Percentiles rank a stretch among this genome's conserved stretches.
Conservation (phyloP, 2,888 invertebrate genomes). For the Hypercompe scribonia region DNA sequence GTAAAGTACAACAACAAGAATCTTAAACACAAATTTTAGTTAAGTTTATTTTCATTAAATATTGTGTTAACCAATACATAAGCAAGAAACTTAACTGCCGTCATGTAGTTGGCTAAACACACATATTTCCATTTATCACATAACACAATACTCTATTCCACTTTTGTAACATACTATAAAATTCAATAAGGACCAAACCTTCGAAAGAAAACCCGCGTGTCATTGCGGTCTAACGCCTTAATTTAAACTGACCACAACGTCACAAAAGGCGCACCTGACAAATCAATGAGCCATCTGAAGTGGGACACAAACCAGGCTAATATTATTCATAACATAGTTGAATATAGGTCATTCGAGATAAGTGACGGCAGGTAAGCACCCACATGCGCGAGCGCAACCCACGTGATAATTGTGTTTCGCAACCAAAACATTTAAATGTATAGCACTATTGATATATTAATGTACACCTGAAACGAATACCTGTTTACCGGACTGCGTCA, state of each 20-base stretch:
- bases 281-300: not conserved
- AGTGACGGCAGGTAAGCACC: slow-evolving; percentile 33
- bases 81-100: too few species aligned
- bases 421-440: slow-evolving; percentile 14
- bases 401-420: slow-evolving; percentile 34
- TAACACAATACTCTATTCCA: too few species aligned
- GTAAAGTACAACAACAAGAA: too few species aligned
- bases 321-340: slow-evolving; percentile 18
- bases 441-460: slow-evolving; percentile 3
- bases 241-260: slow-evolving; percentile 3
- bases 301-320: slow-evolving; percentile 12
- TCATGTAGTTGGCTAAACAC: too few species aligned
- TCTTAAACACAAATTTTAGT: too few species aligned
- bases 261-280: not conserved
- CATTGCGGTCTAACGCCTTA: not conserved
- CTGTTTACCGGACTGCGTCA: not conserved
- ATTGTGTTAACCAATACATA: too few species aligned
- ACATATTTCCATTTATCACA: too few species aligned
- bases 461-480: not conserved
- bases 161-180: too few species aligned
- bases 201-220: not conserved
- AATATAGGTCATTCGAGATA: slow-evolving; percentile 21
- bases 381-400: slow-evolving; percentile 44
- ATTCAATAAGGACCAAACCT: too few species aligned
- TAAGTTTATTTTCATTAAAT: too few species aligned